Evolutionary conservation across 2,113 vertebrate genomes (phyloP), one percentile per base, ranked within the genome.

Genomic region (Phasianus colchicus): DNA sequence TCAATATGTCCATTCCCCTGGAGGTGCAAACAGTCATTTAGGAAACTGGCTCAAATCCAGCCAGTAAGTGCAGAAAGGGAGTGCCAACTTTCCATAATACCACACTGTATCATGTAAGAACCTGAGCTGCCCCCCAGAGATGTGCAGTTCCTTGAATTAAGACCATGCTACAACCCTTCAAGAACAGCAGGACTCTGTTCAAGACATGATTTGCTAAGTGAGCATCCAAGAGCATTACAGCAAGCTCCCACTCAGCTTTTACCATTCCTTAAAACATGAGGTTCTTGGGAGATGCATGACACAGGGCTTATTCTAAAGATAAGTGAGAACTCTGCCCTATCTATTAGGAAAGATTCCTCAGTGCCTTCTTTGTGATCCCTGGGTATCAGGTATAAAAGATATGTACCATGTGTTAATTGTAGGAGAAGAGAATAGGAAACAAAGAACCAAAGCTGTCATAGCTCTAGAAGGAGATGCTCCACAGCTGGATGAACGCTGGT

Each of bases 111-210:
- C n/a, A 25, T 50, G 13, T 27, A 70, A 88, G 47, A 91, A 32
- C 24, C 34, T 65, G 50, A 71, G 29, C 2, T 76, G 16, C 2
- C 83, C 34, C 40, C 81, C 34, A 48, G 52, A 61, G 22, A 48
- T 4, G 9, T 45, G 43, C 15, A 63, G 6, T 77, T 76, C 45
- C 42, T 54, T 48, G 19, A 70, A 34, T 11, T 29, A 17, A 89
- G 54, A 36, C 5, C 34, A 29, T 21, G 25, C 24, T 63, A 57
- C n/a, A 63, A 20, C 27, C 16, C 24, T 32, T 66, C 48, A 69
- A 9, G 27, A 76, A 50, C 9, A 8, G 16, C 1, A 1, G 24
- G 50, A 25, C 36, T 69, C 12, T 0, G 0, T 25, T 65, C n/a
- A 83, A 36, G 22, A 86, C 27, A 67, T 7, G 30, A 89, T 54